Percentiles rank a stretch among this genome's conserved stretches.
Conservation (phyloP, 2,888 invertebrate genomes). For the Cerastis leucographa region DNA sequence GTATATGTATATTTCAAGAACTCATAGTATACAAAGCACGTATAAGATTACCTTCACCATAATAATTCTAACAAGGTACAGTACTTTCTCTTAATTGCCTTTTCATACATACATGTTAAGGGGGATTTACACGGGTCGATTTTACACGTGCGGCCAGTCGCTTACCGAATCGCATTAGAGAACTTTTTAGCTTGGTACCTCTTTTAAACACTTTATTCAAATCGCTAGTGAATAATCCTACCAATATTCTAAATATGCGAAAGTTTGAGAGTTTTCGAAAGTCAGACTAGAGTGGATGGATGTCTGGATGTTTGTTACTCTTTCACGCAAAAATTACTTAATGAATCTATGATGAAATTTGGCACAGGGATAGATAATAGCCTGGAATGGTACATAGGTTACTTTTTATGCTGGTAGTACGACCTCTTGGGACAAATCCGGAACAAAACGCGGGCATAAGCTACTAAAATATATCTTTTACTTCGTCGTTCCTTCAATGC, state of each 20-base stretch:
- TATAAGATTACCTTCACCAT: conserved; percentile 79
- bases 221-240: background rate
- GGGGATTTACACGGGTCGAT: conserved; percentile 27
- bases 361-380: too few species aligned
- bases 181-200: background rate
- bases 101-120: conserved; percentile 72
- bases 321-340: too few species aligned
- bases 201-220: background rate
- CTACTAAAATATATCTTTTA: too few species aligned
- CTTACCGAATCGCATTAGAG: background rate
- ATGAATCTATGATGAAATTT: too few species aligned
- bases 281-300: too few species aligned
- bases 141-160: background rate
- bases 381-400: too few species aligned
- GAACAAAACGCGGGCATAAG: too few species aligned
- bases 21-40: conserved; percentile 70
- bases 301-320: too few species aligned
- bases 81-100: conserved; percentile 84
- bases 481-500: background rate
- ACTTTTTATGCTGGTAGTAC: too few species aligned
- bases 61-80: conserved; percentile 82
- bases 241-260: too few species aligned
- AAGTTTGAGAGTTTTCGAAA: too few species aligned
- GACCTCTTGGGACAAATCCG: too few species aligned
- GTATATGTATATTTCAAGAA: conserved; percentile 60